Base-by-base conservation (phyloP, 2,797 vertebrate species). In the Tiaroga cobitis region DNA sequence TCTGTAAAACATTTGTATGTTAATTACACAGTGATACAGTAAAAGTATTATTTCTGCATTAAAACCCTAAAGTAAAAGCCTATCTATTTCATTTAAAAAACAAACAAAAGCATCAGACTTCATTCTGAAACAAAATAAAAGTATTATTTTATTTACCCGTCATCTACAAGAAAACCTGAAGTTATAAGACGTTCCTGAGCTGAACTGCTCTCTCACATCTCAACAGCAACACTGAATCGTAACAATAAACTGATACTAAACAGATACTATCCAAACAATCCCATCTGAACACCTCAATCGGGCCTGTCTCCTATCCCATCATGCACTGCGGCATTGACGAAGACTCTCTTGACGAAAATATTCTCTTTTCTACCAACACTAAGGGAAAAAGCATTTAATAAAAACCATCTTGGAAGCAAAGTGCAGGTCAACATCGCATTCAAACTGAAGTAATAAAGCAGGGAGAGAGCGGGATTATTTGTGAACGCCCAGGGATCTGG, bases 1-100 rank as follows among this genome's bases (percentile, higher is more conserved):
- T 93, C 95, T 95, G 90, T 39, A 87, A 79, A 76, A 79, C 34
- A 54, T 29, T 5, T 29, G 32, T 18, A 19, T 10, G 32, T 21
- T 51, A 39, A 63, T 10, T 26, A 24, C 13, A 74, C 26, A 56
- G 16, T 37, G 8, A 37, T 19, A 68, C 21, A 67, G 11, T 24
- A 39, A 67, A 37, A 32, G 18, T 77, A 63, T 43, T 68, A 61
- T 41, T 69, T 34, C 46, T 54, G 41, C 56, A 80, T 39, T 51
- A 41, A 34, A 70, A 51, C 21, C n/a, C 29, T 34, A n/a, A 13
- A 46, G 21, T 39, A 5, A 70, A 68, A 26, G 16, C 16, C 26
- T 5, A 24, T 37, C 26, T n/a, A n/a, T 15, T 39, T 54, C 2
- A 54, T 59, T 18, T 43, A 72, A 56, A 54, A 21, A 5, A 34